Percentiles rank a stretch among this genome's conserved stretches.
Conservation (phyloP, 2,113 vertebrate species). For the Strix aluco region DNA sequence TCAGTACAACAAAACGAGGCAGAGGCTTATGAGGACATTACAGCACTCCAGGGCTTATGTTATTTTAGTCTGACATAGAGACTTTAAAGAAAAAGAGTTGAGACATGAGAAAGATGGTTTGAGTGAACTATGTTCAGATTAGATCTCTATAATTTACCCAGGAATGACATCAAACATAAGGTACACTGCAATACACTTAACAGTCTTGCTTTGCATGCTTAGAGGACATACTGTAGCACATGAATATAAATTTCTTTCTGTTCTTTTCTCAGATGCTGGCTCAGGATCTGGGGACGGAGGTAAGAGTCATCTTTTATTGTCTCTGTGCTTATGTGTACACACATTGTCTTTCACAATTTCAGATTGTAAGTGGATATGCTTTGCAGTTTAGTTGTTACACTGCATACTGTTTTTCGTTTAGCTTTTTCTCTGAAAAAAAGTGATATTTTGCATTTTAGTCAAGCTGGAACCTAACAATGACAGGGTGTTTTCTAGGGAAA, state of each 20-base stretch:
- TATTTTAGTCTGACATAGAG: background rate
- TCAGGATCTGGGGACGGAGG: slow-evolving; percentile 87
- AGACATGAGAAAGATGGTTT: background rate
- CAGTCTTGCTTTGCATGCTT: background rate
- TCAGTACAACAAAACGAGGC: background rate
- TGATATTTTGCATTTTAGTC: slow-evolving; percentile 29
- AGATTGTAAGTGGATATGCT: background rate
- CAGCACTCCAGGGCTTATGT: background rate
- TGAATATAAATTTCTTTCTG: slow-evolving; percentile 27
- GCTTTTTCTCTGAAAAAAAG: background rate
- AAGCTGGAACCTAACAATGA: background rate
- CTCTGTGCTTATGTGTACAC: background rate
- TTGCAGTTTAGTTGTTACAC: background rate
- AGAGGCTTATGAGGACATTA: background rate
- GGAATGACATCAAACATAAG: background rate
- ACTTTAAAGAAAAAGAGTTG: background rate
- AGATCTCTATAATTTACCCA: slow-evolving; percentile 42
- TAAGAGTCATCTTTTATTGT: slow-evolving; percentile 67
- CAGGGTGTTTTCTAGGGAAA: slow-evolving; percentile 33
- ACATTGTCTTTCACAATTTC: background rate
- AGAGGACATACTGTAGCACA: background rate
- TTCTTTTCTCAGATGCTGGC: slow-evolving; percentile 76
- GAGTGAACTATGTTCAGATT: slow-evolving; percentile 17
- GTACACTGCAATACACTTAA: background rate
- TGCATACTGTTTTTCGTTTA: background rate